Evolutionary conservation across 2,797 vertebrate species (phyloP), one percentile per base, ranked within the genome.

Genomic region (Heteromormyrus szaboi): DNA sequence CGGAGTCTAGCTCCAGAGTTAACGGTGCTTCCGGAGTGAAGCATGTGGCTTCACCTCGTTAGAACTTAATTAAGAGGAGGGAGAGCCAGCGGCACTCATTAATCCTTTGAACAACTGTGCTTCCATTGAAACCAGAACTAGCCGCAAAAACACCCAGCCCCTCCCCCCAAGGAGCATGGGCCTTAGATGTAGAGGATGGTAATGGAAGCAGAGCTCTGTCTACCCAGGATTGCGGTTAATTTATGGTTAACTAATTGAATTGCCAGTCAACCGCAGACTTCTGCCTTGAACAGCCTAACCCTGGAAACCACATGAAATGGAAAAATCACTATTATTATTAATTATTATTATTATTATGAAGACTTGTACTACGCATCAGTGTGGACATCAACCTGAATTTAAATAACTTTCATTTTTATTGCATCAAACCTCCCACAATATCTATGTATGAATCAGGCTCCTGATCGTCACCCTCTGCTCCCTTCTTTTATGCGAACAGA

Each of bases 41-140:
- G 85, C 19, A 51, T 12, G 85, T 19, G 33, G 68, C 88, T 85
- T 87, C 3, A 19, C 76, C 72, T 85, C 29, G 68, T 87, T 88
- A 76, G 76, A 87, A 56, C 88, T 91, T 90, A 88, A 90, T 90
- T 90, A 90, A 81, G 17, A 89, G 79, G 79, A 56, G 59, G 87
- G 54, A 29, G 72, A 87, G 90, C 89, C 79, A 17, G 65, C 54
- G 14, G 59, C 65, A 50, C 81, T 86, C 53, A 51, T 91, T 90
- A 90, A 88, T 89, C 87, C 85, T 65, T 91, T 84, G 86, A 89
- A 92, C 90, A 89, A 90, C 90, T 91, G 89, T 56, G 62, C 54
- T 79, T 87, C 90, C 90, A 93, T 88, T 91, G 81, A 85, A 91
- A 85, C 84, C 92, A 91, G 91, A 92, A 62, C 48, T 51, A 1